Evolutionary conservation across 2,113 vertebrate genomes (phyloP), one percentile per base, ranked within the genome.

Genomic region (Tretioscincus oriximinensis): DNA sequence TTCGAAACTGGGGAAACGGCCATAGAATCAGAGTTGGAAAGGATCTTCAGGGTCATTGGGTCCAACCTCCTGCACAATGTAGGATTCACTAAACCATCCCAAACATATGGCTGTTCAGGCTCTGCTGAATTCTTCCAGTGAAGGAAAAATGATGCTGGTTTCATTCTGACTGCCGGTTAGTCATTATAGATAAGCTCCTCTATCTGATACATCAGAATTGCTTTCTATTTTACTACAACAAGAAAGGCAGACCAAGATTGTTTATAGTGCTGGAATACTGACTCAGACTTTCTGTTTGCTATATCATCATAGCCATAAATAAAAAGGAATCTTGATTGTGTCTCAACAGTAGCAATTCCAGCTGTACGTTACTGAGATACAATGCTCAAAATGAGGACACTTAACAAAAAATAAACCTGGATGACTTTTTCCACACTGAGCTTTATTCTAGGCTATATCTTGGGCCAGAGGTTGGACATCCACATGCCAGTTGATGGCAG

Each of bases 141-240:
- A 41, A 41, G 35, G 35, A 41, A 5, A 41, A 41, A 41, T 80
- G 79, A 67, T 80, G 69, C 78, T 61, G 0, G 61, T 73, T 90
- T 90, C 87, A 88, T 86, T 92, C 88, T 84, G 78, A 77, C 78
- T 88, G 77, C 41, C 85, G 90, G 35, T 80, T 89, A 88, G 90
- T 67, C 3, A 31, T 83, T 74, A 81, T 73, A 87, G 80, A 80
- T 92, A 92, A 82, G 60, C 31, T 73, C 76, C 76, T 86, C 64
- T 88, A 83, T 85, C n/a, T 26, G 75, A 89, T 84, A 81, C 87
- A 68, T 45, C 85, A 87, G 81, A 88, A 90, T 84, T 86, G 86
- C 77, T 80, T 80, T 80, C 35, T 26, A 87, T 87, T 88, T 86
- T 86, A 84, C 79, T 80, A 78, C 22, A 77, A 71, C 72, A 78